Evolutionary conservation across 2,888 invertebrate species (phyloP).

Genomic region (Chesias legatella): DNA sequence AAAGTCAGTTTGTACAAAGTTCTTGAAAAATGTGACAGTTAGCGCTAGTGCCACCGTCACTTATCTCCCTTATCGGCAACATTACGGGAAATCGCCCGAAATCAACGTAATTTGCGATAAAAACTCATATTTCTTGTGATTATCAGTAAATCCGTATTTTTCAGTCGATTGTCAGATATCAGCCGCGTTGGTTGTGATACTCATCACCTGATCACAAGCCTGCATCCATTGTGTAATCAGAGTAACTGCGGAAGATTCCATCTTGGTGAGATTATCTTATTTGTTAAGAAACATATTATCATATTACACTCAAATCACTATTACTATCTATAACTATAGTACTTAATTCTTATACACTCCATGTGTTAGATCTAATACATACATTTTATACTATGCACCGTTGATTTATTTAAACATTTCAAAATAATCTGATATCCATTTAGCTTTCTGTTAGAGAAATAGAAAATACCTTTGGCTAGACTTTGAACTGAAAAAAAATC

Average conservation of each 20-base stretch:
- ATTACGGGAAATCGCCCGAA: conserved; percentile 61
- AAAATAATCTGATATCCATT: too few species aligned
- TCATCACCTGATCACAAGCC: conserved; percentile 4
- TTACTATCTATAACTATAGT: too few species aligned
- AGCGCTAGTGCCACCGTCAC: conserved; percentile 38
- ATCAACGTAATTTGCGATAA: conserved; percentile 73
- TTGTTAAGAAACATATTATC: neutral
- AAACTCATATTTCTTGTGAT: conserved; percentile 59
- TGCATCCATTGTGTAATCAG: conserved; percentile 11
- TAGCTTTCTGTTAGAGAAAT: too few species aligned
- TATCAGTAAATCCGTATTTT: conserved; percentile 67
- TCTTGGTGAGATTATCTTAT: conserved; percentile 39
- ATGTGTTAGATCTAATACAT: too few species aligned
- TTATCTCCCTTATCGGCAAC: conserved; percentile 58
- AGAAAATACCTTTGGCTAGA: too few species aligned
- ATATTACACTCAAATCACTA: too few species aligned
- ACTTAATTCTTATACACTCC: too few species aligned
- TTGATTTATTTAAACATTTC: too few species aligned
- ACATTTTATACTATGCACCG: too few species aligned
- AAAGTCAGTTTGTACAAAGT: too few species aligned
- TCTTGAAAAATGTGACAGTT: neutral
- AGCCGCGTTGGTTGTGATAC: conserved; percentile 54
- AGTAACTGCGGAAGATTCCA: conserved; percentile 33
- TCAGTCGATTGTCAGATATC: conserved; percentile 74
- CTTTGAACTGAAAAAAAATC: too few species aligned